Conservation (phyloP, 1,140 invertebrate species). For the Eueides isabella region DNA sequence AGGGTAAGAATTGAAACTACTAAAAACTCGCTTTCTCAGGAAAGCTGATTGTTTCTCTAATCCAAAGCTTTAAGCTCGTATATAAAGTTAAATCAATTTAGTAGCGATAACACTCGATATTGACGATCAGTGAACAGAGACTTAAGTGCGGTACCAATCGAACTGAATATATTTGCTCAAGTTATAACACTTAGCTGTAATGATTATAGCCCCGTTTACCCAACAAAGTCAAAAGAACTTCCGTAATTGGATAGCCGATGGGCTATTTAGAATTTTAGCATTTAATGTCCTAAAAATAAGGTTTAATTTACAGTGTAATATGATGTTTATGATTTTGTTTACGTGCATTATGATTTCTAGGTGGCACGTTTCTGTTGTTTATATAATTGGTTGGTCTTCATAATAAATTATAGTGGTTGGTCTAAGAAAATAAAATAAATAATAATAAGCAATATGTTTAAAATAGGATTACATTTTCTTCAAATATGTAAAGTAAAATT, state of each 20-base stretch:
- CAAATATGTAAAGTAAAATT: neutral
- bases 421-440: neutral
- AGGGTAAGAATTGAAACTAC: neutral
- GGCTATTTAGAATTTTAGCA: slow-evolving; percentile 22
- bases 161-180: slow-evolving; percentile 39
- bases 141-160: slow-evolving; percentile 32
- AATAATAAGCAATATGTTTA: neutral
- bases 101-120: neutral
- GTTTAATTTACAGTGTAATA: slow-evolving; percentile 24
- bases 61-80: neutral
- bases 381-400: slow-evolving; percentile 6
- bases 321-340: slow-evolving; percentile 37
- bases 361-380: slow-evolving; percentile 5
- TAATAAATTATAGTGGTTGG: neutral
- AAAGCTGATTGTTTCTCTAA: slow-evolving; percentile 3
- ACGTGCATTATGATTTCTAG: slow-evolving; percentile 40
- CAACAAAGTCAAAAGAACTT: slow-evolving; percentile 58
- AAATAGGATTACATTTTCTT: neutral
- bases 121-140: slow-evolving; percentile 1
- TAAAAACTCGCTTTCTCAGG: neutral
- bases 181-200: slow-evolving; percentile 54
- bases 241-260: slow-evolving; percentile 58
- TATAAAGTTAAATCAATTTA: neutral
- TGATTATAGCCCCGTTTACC: slow-evolving; percentile 59
- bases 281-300: neutral